Evolutionary conservation across 1,140 invertebrate genomes (phyloP).

Genomic region (Rhynchophorus ferrugineus): DNA sequence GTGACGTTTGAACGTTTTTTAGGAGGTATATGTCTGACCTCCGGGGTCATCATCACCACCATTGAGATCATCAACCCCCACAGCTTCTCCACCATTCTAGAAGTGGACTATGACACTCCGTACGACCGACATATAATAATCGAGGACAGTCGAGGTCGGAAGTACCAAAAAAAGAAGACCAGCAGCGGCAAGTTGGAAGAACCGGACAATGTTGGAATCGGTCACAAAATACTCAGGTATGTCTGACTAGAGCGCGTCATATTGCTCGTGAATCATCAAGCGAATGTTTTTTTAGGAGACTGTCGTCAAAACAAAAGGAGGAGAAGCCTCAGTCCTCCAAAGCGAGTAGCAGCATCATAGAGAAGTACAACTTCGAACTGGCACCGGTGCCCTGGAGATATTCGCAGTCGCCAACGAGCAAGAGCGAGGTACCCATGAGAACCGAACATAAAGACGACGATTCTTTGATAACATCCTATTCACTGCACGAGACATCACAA

Average conservation of each 20-base stretch:
- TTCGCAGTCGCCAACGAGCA: constrained; percentile 1
- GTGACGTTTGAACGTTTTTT: constrained; percentile 38
- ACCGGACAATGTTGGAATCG: constrained; percentile 47
- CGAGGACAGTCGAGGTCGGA: constrained; percentile 76
- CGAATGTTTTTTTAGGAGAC: background rate
- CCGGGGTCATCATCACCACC: constrained; percentile 68
- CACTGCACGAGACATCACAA: constrained; percentile 1
- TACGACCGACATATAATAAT: constrained; percentile 88
- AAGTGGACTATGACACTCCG: constrained; percentile 90
- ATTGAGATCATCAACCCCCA: constrained; percentile 83
- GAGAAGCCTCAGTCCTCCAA: constrained; percentile 13
- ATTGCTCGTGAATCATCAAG: background rate
- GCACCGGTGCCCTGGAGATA: constrained; percentile 8
- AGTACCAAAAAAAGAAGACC: constrained; percentile 52
- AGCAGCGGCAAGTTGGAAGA: constrained; percentile 54
- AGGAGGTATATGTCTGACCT: constrained; percentile 67
- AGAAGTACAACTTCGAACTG: constrained; percentile 10
- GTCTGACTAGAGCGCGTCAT: constrained; percentile 1
- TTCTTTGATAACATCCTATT: constrained; percentile 11
- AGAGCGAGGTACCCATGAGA: background rate
- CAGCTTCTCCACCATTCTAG: constrained; percentile 84
- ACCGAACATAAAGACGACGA: constrained; percentile 2
- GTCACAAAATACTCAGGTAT: constrained; percentile 54
- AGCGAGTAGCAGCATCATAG: background rate
- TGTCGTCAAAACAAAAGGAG: constrained; percentile 17